Evolutionary conservation across 2,797 vertebrate genomes (phyloP), one percentile per base, ranked within the genome.

Genomic region (Bradypodion ventrale): DNA sequence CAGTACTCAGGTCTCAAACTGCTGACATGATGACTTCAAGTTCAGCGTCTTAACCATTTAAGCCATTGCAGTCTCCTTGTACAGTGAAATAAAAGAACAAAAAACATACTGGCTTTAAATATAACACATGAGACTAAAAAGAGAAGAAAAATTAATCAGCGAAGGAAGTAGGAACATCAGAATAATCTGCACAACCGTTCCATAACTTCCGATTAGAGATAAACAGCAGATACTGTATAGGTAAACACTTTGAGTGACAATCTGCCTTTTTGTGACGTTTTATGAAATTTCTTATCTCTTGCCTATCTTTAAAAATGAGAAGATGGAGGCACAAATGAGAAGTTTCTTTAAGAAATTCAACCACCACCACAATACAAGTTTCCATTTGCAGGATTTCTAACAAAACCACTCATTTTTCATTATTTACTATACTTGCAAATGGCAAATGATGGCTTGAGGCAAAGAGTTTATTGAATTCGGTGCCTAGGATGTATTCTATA

Each of bases 401-500:
- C 21, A 44, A 27, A 25, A 74, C 9, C 40, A 40, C 35, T 86
- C 83, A 87, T 52, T 76, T 37, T 5, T 86, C 32, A 83, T 72
- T 91, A 40, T 87, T 86, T 84, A 56, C 0, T 66, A 70, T 44
- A 80, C 60, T 66, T 69, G 85, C 0, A 0, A 85, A 8, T 7
- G 59, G 70, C 89, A 83, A 87, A 29, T 86, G 81, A 83, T 83
- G 27, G 49, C 88, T 68, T 80, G 73, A 88, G 56, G 88, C 40
- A 78, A 0, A 32, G n/a, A 87, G 78, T 85, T 87, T 85, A 84
- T 69, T 83, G 78, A 93, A 88, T 92, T 90, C 81, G 89, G 78
- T 87, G 49, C 83, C 70, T 83, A 80, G 27, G 27, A 87, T 88
- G 56, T 46, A 69, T 23, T 84, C 77, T 75, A 81, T 88, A 86